Evolutionary conservation across 2,888 invertebrate genomes (phyloP).

Genomic region (Cryptophagus acutangulus): DNA sequence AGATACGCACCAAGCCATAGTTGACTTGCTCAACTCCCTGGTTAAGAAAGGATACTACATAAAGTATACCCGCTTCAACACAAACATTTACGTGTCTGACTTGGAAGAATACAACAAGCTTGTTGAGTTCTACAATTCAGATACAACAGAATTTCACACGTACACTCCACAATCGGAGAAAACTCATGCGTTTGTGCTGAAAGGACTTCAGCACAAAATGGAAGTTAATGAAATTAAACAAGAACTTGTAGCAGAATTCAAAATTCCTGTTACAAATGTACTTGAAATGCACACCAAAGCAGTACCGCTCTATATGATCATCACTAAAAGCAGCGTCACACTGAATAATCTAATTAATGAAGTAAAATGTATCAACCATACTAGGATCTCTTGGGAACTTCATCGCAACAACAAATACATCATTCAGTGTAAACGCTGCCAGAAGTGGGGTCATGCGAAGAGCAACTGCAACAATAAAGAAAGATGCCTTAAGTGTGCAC

Average conservation of each 20-base stretch:
- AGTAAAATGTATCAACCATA: conserved; percentile 2
- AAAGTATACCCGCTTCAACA: neutral
- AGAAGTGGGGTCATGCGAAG: conserved; percentile 7
- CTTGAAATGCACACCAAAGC: neutral
- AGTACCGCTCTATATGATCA: neutral
- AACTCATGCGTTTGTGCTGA: conserved; percentile 2
- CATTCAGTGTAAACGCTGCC: conserved; percentile 6
- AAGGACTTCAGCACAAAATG: neutral
- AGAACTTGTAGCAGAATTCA: neutral
- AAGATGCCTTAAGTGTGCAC: conserved; percentile 8
- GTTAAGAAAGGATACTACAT: neutral
- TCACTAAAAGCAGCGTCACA: neutral
- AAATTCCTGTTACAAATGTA: neutral
- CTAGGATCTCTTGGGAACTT: neutral
- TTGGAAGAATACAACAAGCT: neutral
- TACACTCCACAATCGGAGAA: neutral
- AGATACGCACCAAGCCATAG: neutral
- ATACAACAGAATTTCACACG: neutral
- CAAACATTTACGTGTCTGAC: neutral
- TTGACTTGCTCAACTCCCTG: neutral
- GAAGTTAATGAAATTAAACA: neutral
- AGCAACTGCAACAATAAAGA: neutral
- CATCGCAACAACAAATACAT: neutral
- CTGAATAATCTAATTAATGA: neutral
- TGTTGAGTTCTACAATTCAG: neutral